Percentiles rank a stretch among this genome's conserved stretches.
Evolutionary conservation across 2,113 vertebrate species (phyloP).

Genomic region (Peucedramus taeniatus): DNA sequence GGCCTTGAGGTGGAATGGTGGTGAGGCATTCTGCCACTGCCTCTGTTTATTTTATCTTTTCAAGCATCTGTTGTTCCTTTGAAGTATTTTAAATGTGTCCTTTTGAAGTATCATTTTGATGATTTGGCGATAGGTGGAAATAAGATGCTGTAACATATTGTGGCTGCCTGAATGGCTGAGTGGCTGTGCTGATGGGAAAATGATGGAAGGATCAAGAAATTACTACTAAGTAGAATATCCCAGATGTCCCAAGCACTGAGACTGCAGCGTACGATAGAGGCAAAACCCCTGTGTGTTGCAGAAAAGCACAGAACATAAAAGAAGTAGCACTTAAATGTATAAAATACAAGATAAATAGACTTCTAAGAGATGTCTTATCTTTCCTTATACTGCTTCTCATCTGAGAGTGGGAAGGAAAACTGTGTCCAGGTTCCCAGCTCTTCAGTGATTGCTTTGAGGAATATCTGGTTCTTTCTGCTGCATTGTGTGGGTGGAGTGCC

Average conservation of each 20-base stretch:
- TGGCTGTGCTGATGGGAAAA: not conserved
- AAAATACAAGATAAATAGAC: not conserved
- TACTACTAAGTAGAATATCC: not conserved
- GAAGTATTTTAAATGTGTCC: not conserved
- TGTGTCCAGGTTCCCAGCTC: not conserved
- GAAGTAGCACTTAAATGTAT: not conserved
- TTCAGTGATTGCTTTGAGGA: not conserved
- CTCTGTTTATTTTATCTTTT: not conserved
- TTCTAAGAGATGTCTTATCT: not conserved
- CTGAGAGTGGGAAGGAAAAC: not conserved
- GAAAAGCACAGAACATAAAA: not conserved
- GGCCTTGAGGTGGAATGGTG: not conserved
- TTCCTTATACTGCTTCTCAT: not conserved
- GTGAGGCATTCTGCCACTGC: not conserved
- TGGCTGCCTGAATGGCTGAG: not conserved
- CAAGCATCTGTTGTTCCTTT: not conserved
- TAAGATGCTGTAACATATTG: not conserved
- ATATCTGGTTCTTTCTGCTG: not conserved
- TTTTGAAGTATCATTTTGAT: not conserved
- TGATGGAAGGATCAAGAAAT: not conserved
- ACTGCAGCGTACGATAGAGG: not conserved
- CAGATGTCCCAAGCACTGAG: not conserved
- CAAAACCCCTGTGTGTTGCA: not conserved
- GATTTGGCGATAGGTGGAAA: rapidly evolving
- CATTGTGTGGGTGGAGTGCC: not conserved